Base-by-base conservation (phyloP, 2,113 vertebrate species). In the Asarcornis scutulata region DNA sequence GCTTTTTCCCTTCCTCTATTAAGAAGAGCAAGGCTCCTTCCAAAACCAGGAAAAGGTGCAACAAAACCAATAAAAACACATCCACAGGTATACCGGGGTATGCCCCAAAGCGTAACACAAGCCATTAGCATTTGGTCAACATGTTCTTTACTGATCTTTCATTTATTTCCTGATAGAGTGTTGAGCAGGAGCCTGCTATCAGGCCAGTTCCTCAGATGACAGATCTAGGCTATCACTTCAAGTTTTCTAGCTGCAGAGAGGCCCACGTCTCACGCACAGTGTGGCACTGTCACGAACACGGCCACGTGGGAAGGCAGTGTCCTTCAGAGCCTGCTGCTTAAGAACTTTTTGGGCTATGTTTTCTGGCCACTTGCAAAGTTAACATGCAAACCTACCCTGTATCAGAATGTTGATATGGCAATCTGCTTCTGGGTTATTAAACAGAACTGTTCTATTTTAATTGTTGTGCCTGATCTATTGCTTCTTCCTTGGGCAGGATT, bases 301-400 rank as follows among this genome's bases (percentile, higher is more conserved):
- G 18, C 44, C 5, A 23, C 3, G 2, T 46, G 59, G 60, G 50
- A 48, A 73, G 60, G 80, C 50, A 15, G n/a, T 23, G 72, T 56
- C 67, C 38, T 21, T 12, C 32, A 66, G 29, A 66, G 63, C 40
- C 40, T 22, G 64, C 20, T 46, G 40, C 29, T 31, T 31, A 44
- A 44, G 40, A 76, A 42, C 32, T 48, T 5, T 40, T 4, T 6
- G 9, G 60, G 5, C 80, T 72, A 3, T 22, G 40, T 7, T 1
- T 9, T 40, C 31, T 16, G 38, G 62, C 8, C 36, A 5, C 46
- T 13, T 11, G 34, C 64, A 82, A 9, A 58, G 21, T 0, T 2
- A 5, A 5, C 0, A 2, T 1, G 2, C 27, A 0, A n/a, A 62
- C 56, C 0, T 2, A 38, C 31, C 31, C 38, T 2, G 0, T 11